These are phyloP conservation scores for Antheraea pernyi DNA, from an alignment of 1,140 invertebrate genomes.

Conservation along the genomic window DNA sequence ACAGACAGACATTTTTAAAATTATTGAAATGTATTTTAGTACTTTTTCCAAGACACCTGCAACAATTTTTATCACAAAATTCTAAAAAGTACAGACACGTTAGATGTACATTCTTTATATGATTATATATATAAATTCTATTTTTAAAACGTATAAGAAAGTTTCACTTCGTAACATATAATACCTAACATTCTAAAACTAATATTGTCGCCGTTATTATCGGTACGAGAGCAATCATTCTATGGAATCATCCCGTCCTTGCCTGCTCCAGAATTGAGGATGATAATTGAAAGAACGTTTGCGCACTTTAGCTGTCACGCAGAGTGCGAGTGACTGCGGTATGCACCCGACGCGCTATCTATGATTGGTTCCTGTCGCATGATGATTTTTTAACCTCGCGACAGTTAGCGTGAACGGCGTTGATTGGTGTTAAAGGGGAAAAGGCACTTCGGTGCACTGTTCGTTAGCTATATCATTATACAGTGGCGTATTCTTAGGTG, in stretches of 20 bases:
- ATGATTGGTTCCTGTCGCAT: conserved; percentile 36
- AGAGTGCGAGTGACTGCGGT: conserved; percentile 39
- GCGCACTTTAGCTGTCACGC: conserved; percentile 63
- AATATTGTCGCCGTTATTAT: conserved; percentile 11
- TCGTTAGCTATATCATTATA: not conserved
- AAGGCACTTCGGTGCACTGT: not conserved
- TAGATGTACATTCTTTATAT: too few species aligned
- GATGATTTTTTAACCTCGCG: conserved; percentile 14
- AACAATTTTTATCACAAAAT: too few species aligned
- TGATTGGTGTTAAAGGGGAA: conserved; percentile 4
- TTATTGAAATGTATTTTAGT: too few species aligned
- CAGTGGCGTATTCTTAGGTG: too few species aligned
- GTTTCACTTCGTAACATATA: too few species aligned
- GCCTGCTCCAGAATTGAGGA: conserved; percentile 53
- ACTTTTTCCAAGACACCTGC: too few species aligned
- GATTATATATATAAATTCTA: too few species aligned
- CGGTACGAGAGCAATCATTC: conserved; percentile 35
- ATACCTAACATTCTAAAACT: conserved; percentile 23
- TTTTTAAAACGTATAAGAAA: too few species aligned
- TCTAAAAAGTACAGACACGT: too few species aligned
- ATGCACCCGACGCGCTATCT: conserved; percentile 37
- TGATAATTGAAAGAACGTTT: conserved; percentile 63
- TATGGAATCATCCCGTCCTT: conserved; percentile 48
- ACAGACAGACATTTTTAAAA: too few species aligned
- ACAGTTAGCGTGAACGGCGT: not conserved